These are phyloP conservation scores for Acleris holmiana DNA, from an alignment of 2,888 invertebrate genomes.

Conservation along the genomic window DNA sequence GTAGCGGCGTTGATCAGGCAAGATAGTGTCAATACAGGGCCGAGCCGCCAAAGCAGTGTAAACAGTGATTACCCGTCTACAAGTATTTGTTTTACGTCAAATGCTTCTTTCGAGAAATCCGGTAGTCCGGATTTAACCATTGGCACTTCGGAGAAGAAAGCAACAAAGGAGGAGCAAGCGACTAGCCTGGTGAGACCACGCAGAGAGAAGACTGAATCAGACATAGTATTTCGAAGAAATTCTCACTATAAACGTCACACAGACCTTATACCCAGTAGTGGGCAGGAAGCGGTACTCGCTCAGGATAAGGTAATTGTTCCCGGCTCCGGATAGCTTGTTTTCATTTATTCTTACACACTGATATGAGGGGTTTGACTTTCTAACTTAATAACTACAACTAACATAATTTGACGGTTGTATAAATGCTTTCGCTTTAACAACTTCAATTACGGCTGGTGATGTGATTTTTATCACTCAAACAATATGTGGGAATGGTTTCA, in stretches of 20 bases:
- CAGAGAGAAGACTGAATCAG: conserved; percentile 95
- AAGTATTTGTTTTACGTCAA: conserved; percentile 67
- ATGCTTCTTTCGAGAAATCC: conserved; percentile 66
- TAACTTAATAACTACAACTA: conserved; percentile 54
- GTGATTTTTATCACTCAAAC: conserved; percentile 55
- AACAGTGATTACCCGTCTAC: conserved; percentile 77
- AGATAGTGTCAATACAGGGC: conserved; percentile 65
- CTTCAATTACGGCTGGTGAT: conserved; percentile 45
- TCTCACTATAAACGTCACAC: conserved; percentile 76
- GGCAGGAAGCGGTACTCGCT: conserved; percentile 84
- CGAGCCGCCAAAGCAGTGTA: conserved; percentile 73
- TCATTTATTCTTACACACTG: conserved; percentile 68
- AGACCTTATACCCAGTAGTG: conserved; percentile 69
- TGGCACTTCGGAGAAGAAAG: conserved; percentile 62
- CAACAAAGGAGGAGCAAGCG: conserved; percentile 52
- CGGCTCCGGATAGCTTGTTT: conserved; percentile 78
- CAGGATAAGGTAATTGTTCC: conserved; percentile 81
- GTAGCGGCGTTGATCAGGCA: conserved; percentile 75
- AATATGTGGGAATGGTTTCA: conserved; percentile 59
- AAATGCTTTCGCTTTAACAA: conserved; percentile 25
- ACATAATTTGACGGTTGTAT: conserved; percentile 29
- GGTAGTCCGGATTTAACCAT: conserved; percentile 73
- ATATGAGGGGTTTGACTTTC: conserved; percentile 74
- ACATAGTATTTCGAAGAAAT: conserved; percentile 89
- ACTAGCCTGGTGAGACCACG: conserved; percentile 86